Base-by-base conservation (phyloP, 2,888 invertebrate genomes). In the Papilio protenor region DNA sequence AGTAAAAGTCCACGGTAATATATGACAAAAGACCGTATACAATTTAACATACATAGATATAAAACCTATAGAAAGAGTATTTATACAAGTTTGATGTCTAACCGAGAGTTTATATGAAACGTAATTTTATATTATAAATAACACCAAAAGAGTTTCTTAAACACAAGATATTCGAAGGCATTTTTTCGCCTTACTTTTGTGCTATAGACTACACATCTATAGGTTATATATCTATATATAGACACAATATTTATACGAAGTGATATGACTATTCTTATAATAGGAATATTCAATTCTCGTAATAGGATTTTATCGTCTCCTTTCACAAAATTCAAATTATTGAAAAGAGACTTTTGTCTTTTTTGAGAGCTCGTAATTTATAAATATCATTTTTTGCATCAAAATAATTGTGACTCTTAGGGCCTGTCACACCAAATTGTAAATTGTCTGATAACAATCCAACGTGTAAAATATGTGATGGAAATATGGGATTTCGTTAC, bases 1-100 rank as follows among this genome's bases (percentile, higher is more conserved):
- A 55, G 55, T 55, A 8, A n/a, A 18, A 18, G 18, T 18, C 55
- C n/a, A n/a, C n/a, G 5, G 18, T n/a, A 55, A 55, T n/a, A 52
- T 18, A 8, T 5, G 8, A 55, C 2, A 72, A 8, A 47, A 33
- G 27, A 21, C 64, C 73, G 77, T 77, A 77, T 77, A 77, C 73
- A 73, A 59, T 73, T 55, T 49, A 27, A 45, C 27, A 27, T 57
- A 47, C 69, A 40, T 40, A 40, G 40, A 40, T 40, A 40, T 40
- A 5, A 5, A 40, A 40, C 8, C 40, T 40, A 40, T 40, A 40
- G 40, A 40, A 5, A 5, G 5, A 40, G 40, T 40, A 40, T 40
- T 40, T 40, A 40, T 40, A 40, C 40, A 40, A 33, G 3, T 27
- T 3, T 33, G 8, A 40, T 40, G 8, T 40, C 40, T 40, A 40